Evolutionary conservation across 2,113 vertebrate species (phyloP).

Genomic region (Stigmatopora nigra): DNA sequence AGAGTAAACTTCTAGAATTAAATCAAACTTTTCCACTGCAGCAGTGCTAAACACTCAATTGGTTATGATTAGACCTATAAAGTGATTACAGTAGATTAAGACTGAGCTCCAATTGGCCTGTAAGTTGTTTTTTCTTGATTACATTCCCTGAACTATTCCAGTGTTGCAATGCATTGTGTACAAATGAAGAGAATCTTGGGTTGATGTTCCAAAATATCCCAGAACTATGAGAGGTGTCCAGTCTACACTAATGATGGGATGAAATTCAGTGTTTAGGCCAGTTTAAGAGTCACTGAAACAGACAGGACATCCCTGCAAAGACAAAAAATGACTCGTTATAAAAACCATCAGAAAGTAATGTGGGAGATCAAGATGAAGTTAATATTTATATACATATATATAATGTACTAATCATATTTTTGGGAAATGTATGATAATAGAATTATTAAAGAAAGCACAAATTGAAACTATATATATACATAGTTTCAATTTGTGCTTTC

Average conservation of each 20-base stretch:
- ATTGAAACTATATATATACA: too few species aligned
- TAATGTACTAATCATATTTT: too few species aligned
- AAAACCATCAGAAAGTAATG: too few species aligned
- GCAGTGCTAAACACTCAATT: background rate
- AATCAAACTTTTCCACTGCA: conserved; percentile 3
- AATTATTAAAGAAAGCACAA: too few species aligned
- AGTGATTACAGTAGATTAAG: background rate
- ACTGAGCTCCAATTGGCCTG: background rate
- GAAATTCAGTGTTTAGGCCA: conserved; percentile 4
- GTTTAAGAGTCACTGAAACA: conserved; percentile 1
- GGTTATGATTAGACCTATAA: background rate
- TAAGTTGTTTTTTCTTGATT: background rate
- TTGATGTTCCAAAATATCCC: background rate
- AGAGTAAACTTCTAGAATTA: background rate
- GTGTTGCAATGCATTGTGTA: background rate
- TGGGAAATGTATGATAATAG: too few species aligned
- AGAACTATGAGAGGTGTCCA: background rate
- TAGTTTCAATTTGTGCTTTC: too few species aligned
- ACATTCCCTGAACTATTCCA: background rate
- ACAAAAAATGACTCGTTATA: background rate
- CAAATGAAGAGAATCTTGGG: background rate
- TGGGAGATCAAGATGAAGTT: too few species aligned
- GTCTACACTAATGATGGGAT: background rate
- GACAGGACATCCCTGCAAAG: conserved; percentile 20
- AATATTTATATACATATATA: too few species aligned